Base-by-base conservation (phyloP, 2,797 vertebrate species). In the Glossophaga mutica region DNA sequence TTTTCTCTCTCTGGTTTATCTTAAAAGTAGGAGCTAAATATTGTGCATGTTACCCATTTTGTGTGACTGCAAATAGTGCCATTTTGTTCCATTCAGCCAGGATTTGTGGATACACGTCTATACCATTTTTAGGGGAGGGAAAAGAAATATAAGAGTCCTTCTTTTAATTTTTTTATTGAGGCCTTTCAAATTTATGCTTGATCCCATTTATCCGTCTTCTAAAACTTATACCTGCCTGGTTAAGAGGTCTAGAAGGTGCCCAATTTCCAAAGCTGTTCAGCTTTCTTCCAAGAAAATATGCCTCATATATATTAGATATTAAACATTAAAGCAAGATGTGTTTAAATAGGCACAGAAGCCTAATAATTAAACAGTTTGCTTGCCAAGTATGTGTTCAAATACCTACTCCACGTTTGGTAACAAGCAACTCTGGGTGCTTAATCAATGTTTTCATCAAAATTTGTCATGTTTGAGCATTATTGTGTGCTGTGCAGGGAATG, bases 261-360 rank as follows among this genome's bases (percentile, higher is more conserved):
- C 90, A 85, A 14, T 81, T 82, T 90, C 68, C 82, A 70, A 44
- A 96, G 37, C 59, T 59, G 21, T 81, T 94, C 37, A 50, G 18
- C 73, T 68, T 93, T 87, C 79, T 90, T 68, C 87, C 50, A 71
- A 92, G 52, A 44, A 97, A 82, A 88, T 24, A 48, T 83, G 68
- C 50, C 26, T 89, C 71, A 14, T 18, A 5, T 79, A 5, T 71
- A 57, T 44, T 39, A 55, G 57, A 87, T 90, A 68, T 12, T 78
- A 74, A 89, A 57, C 50, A 74, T 65, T 67, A 81, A 71, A 89
- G 21, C 21, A 74, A 87, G 21, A 11, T 42, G 5, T 77, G 55
- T 95, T 86, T 78, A 77, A 81, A 57, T 37, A 67, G 77, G 74
- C 62, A 52, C 50, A 82, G 48, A 68, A 89, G 4, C 21, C 48